A percentile compares a stretch with the other conserved stretches of the same genome.
Conservation (phyloP, 2,797 vertebrate species). For the Anolis apletophallus region DNA sequence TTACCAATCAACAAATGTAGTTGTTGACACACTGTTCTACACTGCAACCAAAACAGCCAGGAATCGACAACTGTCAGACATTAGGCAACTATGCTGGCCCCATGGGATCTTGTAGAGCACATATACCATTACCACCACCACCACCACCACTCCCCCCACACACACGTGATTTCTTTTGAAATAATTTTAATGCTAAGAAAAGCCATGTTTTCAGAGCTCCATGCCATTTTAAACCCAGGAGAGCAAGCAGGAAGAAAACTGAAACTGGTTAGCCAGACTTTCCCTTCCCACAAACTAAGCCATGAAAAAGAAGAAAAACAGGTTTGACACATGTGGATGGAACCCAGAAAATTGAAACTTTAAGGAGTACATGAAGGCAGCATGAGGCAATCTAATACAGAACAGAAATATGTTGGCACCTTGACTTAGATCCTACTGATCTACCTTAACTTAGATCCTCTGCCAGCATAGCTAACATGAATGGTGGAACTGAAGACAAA, state of each 20-base stretch:
- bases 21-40: neutral
- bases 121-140: neutral
- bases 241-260: no score
- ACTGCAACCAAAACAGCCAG: rapidly evolving
- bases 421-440: no score
- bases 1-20: conserved; percentile 46
- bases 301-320: conserved; percentile 13
- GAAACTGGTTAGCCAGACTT: no score
- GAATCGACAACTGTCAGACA: neutral
- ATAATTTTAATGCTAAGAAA: no score
- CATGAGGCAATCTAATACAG: neutral
- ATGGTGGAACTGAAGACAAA: no score
- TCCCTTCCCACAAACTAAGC: rapidly evolving
- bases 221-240: no score
- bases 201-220: no score
- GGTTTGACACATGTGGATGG: neutral
- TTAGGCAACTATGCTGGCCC: neutral
- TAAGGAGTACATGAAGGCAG: neutral
- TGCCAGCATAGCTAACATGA: no score
- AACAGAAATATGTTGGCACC: neutral
- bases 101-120: neutral
- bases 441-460: no score
- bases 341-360: neutral
- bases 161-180: no score
- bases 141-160: neutral